Conservation (phyloP, 2,888 invertebrate species). For the Drosophila anceps region DNA sequence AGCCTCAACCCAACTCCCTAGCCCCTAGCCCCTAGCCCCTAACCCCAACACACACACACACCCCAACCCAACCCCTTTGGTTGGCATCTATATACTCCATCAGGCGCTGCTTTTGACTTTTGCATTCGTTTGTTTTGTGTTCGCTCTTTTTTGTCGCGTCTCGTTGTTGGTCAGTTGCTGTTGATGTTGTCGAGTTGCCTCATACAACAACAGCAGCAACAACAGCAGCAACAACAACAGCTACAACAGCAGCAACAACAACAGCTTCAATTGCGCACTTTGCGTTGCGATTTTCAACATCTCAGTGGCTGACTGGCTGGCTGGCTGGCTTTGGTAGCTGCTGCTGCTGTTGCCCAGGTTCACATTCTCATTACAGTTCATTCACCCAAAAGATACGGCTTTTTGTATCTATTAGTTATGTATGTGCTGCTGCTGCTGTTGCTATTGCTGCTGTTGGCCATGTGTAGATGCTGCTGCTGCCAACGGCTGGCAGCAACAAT, state of each 20-base stretch:
- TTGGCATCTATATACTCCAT: constrained; percentile 1
- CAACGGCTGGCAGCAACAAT: constrained; percentile 22
- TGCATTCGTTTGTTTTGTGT: constrained; percentile 63
- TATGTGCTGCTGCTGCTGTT: constrained; percentile 61
- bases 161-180: constrained; percentile 50
- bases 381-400: constrained; percentile 81
- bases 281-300: constrained; percentile 75
- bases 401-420: constrained; percentile 82
- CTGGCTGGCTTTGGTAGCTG: constrained; percentile 17
- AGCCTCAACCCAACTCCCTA: background rate
- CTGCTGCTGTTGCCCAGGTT: constrained; percentile 65
- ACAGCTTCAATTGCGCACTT: constrained; percentile 77
- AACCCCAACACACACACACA: background rate
- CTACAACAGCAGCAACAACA: constrained; percentile 37
- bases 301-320: constrained; percentile 36
- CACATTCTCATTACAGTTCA: constrained; percentile 83
- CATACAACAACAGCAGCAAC: constrained; percentile 13
- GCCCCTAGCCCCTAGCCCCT: background rate
- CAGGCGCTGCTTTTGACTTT: constrained; percentile 42
- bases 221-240: too few species aligned
- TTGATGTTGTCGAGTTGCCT: constrained; percentile 30
- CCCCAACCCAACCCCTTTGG: background rate
- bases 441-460: constrained; percentile 36
- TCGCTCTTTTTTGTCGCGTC: constrained; percentile 58
- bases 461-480: constrained; percentile 53